Evolutionary conservation across 2,797 vertebrate species (phyloP), one percentile per base, ranked within the genome.

Genomic region (Takifugu ocellatus): DNA sequence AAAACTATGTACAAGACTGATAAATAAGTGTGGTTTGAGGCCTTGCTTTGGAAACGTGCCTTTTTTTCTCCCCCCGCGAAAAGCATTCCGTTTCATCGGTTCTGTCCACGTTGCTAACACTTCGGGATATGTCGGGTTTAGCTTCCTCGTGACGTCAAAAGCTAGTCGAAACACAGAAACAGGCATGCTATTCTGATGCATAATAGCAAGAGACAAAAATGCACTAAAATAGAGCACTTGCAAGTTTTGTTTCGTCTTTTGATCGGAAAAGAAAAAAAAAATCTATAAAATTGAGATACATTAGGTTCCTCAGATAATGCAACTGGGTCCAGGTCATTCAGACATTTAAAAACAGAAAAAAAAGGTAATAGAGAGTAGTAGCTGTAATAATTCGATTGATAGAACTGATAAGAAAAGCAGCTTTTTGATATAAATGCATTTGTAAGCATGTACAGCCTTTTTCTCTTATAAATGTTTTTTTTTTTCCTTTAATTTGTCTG

Each of bases 371-470:
- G 79, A 77, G 81, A 84, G 75, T 83, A 83, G 79, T 82, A 89
- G 81, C 77, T 84, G 83, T 85, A 87, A 88, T 88, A 87, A 84
- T 87, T 89, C 73, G 87, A 90, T 87, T 61, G 81, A 90, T 87
- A 88, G 84, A 90, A 90, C 87, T 83, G 80, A 90, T 87, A 93
- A 84, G 88, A 90, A 92, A 96, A 98, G 95, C 94, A 95, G 95
- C 94, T 94, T 95, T 92, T 94, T 92, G 91, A 94, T 94, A 94
- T 93, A 95, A 95, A 96, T 92, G 93, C 93, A 89, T 87, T 85
- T 90, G 90, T 89, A 90, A 93, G 92, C 92, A 93, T 93, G 92
- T 93, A 93, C 92, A 94, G 93, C 93, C 89, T 93, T 93, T 85
- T 89, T 93, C 86, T 90, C 92, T 92, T 91, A 92, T 89, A 88